phyloP scores from a whole-genome alignment of 2,888 invertebrate species.

The Aelia acuminata region DNA sequence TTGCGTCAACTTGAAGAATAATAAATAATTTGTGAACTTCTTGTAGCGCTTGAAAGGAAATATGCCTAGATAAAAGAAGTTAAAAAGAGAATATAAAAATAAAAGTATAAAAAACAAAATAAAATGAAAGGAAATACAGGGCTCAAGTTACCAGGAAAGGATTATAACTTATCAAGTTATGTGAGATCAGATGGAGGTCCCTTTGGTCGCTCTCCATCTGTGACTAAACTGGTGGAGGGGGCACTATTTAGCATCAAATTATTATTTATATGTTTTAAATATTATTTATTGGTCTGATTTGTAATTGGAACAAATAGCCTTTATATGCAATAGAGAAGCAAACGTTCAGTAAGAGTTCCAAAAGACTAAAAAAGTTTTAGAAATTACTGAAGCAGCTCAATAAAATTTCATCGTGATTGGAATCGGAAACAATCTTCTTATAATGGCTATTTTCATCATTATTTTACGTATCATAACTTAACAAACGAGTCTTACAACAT shows the following conservation, averaged over 20 bases:
- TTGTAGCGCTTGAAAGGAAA: constrained; percentile 40
- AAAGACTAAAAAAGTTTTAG: no score
- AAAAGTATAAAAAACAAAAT: neutral
- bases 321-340: no score
- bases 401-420: no score
- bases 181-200: neutral
- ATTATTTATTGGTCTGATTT: no score
- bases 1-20: neutral
- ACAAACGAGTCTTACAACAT: no score
- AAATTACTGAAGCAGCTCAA: no score
- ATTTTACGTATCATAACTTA: no score
- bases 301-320: no score
- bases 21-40: neutral
- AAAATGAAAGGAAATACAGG: constrained; percentile 18
- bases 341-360: no score
- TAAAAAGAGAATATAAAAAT: neutral
- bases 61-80: constrained; percentile 34
- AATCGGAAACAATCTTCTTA: no score
- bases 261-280: neutral
- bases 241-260: neutral
- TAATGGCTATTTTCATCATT: no score
- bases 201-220: neutral
- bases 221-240: neutral
- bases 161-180: constrained; percentile 51
- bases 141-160: constrained; percentile 56